A percentile compares a stretch with the other conserved stretches of the same genome.
These are phyloP conservation scores for Bubalus kerabau DNA, from an alignment of 2,113 vertebrate genomes.

Conservation along the genomic window DNA sequence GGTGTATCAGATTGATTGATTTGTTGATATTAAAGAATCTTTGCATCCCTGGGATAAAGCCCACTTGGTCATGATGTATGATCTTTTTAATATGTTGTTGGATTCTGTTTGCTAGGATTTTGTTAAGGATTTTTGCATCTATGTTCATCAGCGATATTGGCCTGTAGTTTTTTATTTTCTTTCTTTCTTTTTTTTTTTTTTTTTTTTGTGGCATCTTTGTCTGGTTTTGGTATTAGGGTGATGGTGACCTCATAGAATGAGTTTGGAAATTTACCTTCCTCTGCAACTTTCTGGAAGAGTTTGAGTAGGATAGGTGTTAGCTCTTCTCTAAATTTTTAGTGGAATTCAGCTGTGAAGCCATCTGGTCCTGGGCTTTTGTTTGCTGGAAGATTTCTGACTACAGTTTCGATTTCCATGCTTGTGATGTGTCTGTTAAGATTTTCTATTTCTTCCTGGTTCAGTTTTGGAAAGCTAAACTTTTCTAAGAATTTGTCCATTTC, in stretches of 20 bases:
- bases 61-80: background rate
- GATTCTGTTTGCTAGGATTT: background rate
- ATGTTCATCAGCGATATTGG: background rate
- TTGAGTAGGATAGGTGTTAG: background rate
- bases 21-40: background rate
- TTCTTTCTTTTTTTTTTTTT: rapidly evolving
- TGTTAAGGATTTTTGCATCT: background rate
- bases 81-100: background rate
- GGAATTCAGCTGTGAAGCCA: background rate
- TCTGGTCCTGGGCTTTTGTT: background rate
- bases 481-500: background rate
- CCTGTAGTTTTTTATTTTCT: background rate
- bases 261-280: background rate
- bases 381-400: background rate
- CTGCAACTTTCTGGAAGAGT: background rate
- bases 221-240: background rate
- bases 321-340: background rate
- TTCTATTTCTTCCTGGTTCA: background rate
- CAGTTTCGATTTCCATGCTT: background rate
- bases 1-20: background rate
- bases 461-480: background rate
- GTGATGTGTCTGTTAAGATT: background rate
- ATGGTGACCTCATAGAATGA: background rate
- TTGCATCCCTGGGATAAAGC: background rate
- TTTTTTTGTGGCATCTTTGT: background rate